Conservation (phyloP, 2,797 vertebrate species). For the Carcharodon carcharias region DNA sequence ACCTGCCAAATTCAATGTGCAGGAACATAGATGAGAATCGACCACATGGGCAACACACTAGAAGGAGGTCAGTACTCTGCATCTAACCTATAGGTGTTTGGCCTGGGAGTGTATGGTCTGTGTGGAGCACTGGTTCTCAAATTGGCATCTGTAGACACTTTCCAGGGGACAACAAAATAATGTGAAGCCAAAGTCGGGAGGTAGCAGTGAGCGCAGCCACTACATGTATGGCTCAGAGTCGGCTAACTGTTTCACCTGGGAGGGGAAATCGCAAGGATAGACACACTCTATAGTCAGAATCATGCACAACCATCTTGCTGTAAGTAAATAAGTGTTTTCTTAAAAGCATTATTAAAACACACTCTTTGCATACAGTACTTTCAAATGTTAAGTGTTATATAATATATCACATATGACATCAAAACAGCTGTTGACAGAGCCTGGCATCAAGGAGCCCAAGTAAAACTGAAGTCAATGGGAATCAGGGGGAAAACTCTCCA, state of each 20-base stretch:
- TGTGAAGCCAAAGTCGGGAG: background rate
- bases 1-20: background rate
- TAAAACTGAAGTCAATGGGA: too few species aligned
- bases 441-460: too few species aligned
- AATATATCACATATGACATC: too few species aligned
- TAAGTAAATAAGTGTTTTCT: too few species aligned
- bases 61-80: background rate
- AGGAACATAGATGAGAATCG: background rate
- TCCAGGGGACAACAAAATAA: background rate
- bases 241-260: background rate
- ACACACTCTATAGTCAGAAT: background rate
- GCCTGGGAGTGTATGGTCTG: background rate
- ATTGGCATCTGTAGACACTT: background rate
- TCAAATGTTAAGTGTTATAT: too few species aligned
- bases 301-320: background rate
- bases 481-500: too few species aligned
- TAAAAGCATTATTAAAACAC: too few species aligned
- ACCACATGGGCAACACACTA: background rate
- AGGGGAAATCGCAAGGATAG: background rate
- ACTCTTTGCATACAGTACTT: too few species aligned
- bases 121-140: background rate
- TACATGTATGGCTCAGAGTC: background rate
- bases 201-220: background rate
- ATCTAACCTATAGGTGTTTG: background rate
- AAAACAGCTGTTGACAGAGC: too few species aligned